Base-by-base conservation (phyloP, 2,888 invertebrate genomes). In the Harpalus rufipes region DNA sequence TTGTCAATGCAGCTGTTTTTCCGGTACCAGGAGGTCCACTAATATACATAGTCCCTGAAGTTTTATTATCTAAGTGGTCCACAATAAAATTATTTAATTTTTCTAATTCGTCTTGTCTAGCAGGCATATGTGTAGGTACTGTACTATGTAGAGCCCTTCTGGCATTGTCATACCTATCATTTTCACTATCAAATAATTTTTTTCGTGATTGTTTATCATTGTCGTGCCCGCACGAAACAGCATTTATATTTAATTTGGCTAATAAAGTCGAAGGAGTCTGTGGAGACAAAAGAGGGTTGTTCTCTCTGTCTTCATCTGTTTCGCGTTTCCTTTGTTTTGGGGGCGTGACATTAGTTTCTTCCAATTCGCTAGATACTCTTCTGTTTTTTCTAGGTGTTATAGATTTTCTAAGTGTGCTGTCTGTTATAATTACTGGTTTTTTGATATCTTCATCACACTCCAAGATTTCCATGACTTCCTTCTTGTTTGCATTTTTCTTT, bases 1-100 rank as follows among this genome's bases (percentile, higher is more conserved):
- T 93, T 0, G 95, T 95, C 16, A 99, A 92, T 86, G 96, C 95
- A 0, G 98, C 98, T 0, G 98, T 98, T 92, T 99, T 99, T 0
- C 98, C 99, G 0, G 99, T 99, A 5, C 99, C 99, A 0, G 99
- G 99, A 25, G 98, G 97, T 0, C 99, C 99, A 58, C 98, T 98
- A 61, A 99, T 94, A 90, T 99, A 99, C 81, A 99, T 89, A 16
- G 97, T 97, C 0, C 95, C 96, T 0, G 98, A 95, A 44, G 92
- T 92, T 87, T 93, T 92, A 0, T 92, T 92, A 2, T 93, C 90
- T 83, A 97, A 90, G 90, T 96, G 95, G 8, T 92, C 91, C 12
- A 91, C 90, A 78, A 99, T 92, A 90, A 97, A 97, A 2, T 91
- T 90, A 25, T 93, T 92, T 16, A 99, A 91, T 87, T 94, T 93